Conservation (phyloP, 2,888 invertebrate genomes). For the Agrilus cyanescens region DNA sequence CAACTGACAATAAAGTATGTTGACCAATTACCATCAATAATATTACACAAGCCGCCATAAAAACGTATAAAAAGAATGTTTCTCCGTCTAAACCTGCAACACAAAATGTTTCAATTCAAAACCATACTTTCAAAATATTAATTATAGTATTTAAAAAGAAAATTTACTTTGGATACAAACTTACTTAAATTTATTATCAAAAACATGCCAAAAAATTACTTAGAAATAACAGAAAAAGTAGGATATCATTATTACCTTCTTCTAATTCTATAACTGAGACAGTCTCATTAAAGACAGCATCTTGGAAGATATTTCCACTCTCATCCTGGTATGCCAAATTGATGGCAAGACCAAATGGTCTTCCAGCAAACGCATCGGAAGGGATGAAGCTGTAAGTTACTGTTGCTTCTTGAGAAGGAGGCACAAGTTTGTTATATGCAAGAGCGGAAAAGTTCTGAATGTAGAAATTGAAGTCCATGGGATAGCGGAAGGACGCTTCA, state of each 20-base stretch:
- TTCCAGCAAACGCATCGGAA: conserved; percentile 90
- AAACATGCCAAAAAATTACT: no score
- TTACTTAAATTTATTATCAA: conserved; percentile 1
- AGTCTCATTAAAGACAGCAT: conserved; percentile 97
- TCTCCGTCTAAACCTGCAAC: conserved; percentile 76
- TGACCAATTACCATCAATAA: conserved; percentile 80
- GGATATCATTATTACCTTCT: conserved; percentile 46
- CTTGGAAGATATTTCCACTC: conserved; percentile 57
- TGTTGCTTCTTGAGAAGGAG: conserved; percentile 86
- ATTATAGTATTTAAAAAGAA: not conserved
- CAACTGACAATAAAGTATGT: conserved; percentile 74
- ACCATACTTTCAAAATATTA: not conserved
- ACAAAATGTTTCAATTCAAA: not conserved
- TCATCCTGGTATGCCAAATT: conserved; percentile 80
- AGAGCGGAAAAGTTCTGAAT: conserved; percentile 96
- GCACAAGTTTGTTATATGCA: conserved; percentile 76
- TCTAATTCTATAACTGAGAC: conserved; percentile 91
- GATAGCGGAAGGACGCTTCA: conserved; percentile 97
- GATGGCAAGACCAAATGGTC: conserved; percentile 92
- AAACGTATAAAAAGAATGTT: conserved; percentile 95
- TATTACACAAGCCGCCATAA: conserved; percentile 82
- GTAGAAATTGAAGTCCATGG: conserved; percentile 96
- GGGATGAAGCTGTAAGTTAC: conserved; percentile 91
- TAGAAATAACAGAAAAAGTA: not conserved
- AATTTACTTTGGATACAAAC: not conserved